Percentiles rank a stretch among this genome's conserved stretches.
These are phyloP conservation scores for Acrocera orbiculus DNA, from an alignment of 2,888 invertebrate genomes.

Conservation along the genomic window DNA sequence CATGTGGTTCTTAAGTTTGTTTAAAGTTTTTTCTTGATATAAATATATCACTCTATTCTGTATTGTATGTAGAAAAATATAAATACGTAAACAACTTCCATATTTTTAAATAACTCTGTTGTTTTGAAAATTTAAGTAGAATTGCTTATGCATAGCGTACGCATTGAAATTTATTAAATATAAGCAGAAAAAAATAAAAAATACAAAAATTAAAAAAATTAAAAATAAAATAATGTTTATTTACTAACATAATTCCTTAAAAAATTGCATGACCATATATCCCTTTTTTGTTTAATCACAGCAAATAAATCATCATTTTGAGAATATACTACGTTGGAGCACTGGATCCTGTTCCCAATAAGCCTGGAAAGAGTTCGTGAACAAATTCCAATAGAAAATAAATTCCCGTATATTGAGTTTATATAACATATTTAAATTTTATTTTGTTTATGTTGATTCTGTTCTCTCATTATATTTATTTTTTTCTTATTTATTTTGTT, in stretches of 20 bases:
- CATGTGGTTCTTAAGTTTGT: too few species aligned
- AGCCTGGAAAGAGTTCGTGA: slow-evolving; percentile 14
- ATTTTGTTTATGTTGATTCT: too few species aligned
- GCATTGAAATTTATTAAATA: too few species aligned
- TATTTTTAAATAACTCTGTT: too few species aligned
- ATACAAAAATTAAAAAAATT: slow-evolving; percentile 2
- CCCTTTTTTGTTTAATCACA: slow-evolving; percentile 22
- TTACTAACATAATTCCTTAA: background rate
- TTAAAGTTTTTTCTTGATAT: too few species aligned
- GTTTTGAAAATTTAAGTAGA: too few species aligned
- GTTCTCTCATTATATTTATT: too few species aligned
- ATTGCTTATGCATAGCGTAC: too few species aligned
- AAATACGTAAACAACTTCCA: too few species aligned
- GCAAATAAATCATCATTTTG: slow-evolving; percentile 22
- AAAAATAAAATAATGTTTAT: background rate
- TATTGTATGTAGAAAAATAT: too few species aligned
- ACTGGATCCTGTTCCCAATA: slow-evolving; percentile 18
- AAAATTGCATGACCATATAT: slow-evolving; percentile 9
- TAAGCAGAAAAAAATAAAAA: background rate
- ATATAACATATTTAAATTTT: slow-evolving; percentile 1
- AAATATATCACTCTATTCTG: too few species aligned
- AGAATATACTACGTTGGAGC: slow-evolving; percentile 21
- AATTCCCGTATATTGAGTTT: slow-evolving; percentile 2
- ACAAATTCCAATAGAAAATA: slow-evolving; percentile 12
- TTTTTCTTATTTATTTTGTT: slow-evolving; percentile 4